Percentiles rank a stretch among this genome's conserved stretches.
These are phyloP conservation scores for Cryptocephalus moraei DNA, from an alignment of 2,888 invertebrate genomes.

Conservation along the genomic window DNA sequence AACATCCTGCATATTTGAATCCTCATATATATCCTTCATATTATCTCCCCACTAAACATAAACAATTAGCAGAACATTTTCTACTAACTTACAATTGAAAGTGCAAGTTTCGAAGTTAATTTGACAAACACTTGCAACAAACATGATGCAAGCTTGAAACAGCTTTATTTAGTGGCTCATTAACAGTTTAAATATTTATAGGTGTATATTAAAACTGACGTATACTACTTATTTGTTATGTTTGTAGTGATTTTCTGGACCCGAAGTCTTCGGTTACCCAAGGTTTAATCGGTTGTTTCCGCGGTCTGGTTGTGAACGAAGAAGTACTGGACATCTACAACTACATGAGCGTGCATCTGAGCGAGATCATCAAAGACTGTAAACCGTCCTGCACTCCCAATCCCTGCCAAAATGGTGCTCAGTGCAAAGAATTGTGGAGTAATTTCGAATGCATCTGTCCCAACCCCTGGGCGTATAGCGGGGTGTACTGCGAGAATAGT, in stretches of 20 bases:
- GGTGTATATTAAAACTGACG: no score
- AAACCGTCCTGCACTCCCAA: conserved; percentile 90
- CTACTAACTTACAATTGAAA: no score
- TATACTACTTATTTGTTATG: not conserved
- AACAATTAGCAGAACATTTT: no score
- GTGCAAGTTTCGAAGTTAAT: no score
- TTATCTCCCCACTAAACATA: no score
- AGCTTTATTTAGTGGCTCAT: no score
- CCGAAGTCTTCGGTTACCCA: conserved; percentile 76
- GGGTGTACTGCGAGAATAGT: conserved; percentile 86
- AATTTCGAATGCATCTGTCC: conserved; percentile 86
- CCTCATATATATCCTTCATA: no score
- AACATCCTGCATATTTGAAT: no score
- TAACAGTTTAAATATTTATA: no score
- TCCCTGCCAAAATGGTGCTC: conserved; percentile 85
- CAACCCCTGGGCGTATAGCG: conserved; percentile 88
- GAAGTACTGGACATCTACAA: conserved; percentile 85
- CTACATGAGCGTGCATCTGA: conserved; percentile 84
- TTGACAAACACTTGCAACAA: no score
- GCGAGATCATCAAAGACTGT: conserved; percentile 87
- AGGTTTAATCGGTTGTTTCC: conserved; percentile 88
- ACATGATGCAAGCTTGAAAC: no score
- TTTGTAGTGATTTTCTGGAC: conserved; percentile 57
- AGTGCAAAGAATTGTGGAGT: conserved; percentile 86
- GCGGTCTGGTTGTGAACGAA: conserved; percentile 85